These are phyloP conservation scores for Lordiphosa clarofinis DNA, from an alignment of 1,140 invertebrate species.

Conservation along the genomic window DNA sequence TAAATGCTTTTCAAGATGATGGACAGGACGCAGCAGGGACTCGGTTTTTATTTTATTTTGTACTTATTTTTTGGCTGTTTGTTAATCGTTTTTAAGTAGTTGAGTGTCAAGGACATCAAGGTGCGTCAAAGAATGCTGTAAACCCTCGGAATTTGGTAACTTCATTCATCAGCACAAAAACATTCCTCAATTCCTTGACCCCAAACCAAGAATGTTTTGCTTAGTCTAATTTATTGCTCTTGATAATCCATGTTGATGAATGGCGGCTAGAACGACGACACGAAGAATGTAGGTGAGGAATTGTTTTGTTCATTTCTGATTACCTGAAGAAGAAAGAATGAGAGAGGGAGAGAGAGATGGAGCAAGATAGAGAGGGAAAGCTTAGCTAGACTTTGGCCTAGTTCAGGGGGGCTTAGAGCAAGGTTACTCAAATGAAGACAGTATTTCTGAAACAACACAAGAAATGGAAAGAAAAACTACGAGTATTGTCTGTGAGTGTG, in stretches of 20 bases:
- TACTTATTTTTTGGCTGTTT: background rate
- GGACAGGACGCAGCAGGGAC: background rate
- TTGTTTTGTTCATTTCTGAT: background rate
- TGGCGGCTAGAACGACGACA: conserved; percentile 35
- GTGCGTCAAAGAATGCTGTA: no score
- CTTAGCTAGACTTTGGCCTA: no score
- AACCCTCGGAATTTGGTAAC: conserved; percentile 43
- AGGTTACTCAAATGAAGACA: no score
- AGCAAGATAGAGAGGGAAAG: no score
- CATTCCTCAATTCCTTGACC: background rate
- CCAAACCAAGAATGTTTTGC: conserved; percentile 17
- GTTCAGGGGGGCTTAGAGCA: no score
- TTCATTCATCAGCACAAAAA: conserved; percentile 45
- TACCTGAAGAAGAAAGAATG: background rate
- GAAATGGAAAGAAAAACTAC: no score
- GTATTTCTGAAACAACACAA: no score
- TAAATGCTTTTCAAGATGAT: conserved; percentile 27
- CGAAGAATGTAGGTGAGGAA: conserved; percentile 35
- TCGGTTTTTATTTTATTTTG: background rate
- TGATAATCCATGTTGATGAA: conserved; percentile 72
- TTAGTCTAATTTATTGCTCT: conserved; percentile 67
- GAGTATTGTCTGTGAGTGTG: no score
- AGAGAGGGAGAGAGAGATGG: background rate
- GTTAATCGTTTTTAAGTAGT: background rate
- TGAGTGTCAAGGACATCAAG: background rate